Evolutionary conservation across 2,888 invertebrate genomes (phyloP).

Genomic region (Perizoma affinitatum): DNA sequence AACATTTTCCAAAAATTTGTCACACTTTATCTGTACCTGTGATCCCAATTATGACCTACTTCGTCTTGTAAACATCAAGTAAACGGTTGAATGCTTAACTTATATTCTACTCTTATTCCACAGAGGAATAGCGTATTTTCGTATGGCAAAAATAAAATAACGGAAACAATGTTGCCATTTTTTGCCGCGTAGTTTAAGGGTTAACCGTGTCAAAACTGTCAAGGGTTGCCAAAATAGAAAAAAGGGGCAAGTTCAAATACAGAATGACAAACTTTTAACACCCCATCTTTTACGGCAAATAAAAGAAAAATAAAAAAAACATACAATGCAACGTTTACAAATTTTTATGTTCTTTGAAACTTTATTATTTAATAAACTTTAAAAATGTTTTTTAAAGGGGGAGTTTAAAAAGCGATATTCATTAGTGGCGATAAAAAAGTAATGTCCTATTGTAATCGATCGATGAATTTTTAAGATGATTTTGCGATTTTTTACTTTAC

Average conservation of each 20-base stretch:
- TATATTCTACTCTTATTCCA: constrained; percentile 19
- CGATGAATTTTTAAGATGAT: constrained; percentile 77
- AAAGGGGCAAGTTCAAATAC: constrained; percentile 70
- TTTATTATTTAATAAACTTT: constrained; percentile 77
- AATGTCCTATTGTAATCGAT: constrained; percentile 75
- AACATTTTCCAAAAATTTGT: constrained; percentile 54
- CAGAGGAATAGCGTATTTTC: constrained; percentile 34
- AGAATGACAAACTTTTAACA: constrained; percentile 68
- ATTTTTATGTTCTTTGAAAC: constrained; percentile 75
- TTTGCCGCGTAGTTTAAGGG: constrained; percentile 41
- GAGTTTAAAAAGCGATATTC: constrained; percentile 64
- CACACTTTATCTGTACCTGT: constrained; percentile 55
- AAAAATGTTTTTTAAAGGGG: constrained; percentile 51
- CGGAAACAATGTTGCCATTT: constrained; percentile 29
- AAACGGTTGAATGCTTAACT: constrained; percentile 27
- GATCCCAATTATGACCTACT: constrained; percentile 60
- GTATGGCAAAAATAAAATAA: constrained; percentile 9
- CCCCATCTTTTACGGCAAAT: constrained; percentile 64
- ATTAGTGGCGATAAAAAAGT: constrained; percentile 80
- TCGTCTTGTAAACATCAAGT: constrained; percentile 50
- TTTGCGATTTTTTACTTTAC: constrained; percentile 73
- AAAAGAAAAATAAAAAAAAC: constrained; percentile 47
- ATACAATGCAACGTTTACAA: constrained; percentile 70
- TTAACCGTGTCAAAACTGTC: constrained; percentile 59
- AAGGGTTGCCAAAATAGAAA: constrained; percentile 51